Evolutionary conservation across 2,797 vertebrate genomes (phyloP).

Genomic region (Bradypus variegatus): DNA sequence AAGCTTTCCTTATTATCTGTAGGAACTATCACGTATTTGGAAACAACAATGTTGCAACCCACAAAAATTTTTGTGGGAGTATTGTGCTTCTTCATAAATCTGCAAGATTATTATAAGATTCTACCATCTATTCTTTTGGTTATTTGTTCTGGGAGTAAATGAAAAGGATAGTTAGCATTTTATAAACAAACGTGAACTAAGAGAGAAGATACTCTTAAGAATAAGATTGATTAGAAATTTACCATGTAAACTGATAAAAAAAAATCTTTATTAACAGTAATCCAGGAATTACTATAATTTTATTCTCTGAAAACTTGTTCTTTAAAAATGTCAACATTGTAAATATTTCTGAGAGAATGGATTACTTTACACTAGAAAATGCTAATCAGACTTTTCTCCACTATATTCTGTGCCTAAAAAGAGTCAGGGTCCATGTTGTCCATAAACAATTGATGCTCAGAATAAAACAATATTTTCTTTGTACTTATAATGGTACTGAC

Average conservation of each 20-base stretch:
- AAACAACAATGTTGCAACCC: background rate
- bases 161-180: slow-evolving; percentile 7
- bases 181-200: background rate
- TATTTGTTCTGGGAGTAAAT: slow-evolving; percentile 30
- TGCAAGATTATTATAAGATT: slow-evolving; percentile 31
- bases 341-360: background rate
- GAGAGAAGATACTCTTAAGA: background rate
- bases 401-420: background rate
- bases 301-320: background rate
- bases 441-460: background rate
- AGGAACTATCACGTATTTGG: background rate
- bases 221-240: background rate
- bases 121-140: background rate
- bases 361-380: slow-evolving; percentile 26
- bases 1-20: background rate
- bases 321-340: background rate
- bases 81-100: background rate
- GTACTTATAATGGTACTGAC: background rate
- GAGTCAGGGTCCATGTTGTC: background rate
- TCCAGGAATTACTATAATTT: background rate
- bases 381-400: background rate
- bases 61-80: background rate
- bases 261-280: slow-evolving; percentile 34
- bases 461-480: slow-evolving; percentile 34
- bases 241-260: background rate